Evolutionary conservation across 2,888 invertebrate genomes (phyloP).

Genomic region (Seira musarum): DNA sequence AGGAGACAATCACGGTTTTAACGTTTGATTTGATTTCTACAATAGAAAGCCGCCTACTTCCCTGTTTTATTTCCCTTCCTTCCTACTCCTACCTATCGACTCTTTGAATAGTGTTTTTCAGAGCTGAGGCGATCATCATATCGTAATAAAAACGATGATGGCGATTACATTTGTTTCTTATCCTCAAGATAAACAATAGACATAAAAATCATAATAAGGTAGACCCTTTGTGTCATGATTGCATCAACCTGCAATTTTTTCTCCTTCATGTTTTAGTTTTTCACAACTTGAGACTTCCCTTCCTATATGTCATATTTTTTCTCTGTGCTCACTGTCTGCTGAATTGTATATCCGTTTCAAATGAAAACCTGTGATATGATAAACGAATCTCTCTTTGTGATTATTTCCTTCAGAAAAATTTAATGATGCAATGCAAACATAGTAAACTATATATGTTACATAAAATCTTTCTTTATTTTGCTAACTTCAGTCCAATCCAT

Average conservation of each 20-base stretch:
- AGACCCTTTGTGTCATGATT: neutral
- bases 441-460: neutral
- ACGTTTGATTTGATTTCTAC: too few species aligned
- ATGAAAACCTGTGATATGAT: too few species aligned
- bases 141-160: neutral
- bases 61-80: neutral
- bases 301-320: neutral
- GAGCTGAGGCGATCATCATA: neutral
- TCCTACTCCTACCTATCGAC: neutral
- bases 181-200: neutral
- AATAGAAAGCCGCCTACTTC: neutral
- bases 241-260: neutral
- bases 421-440: neutral
- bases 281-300: neutral
- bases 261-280: neutral
- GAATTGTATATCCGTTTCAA: neutral
- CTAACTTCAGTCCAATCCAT: too few species aligned
- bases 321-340: neutral
- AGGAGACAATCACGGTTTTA: too few species aligned
- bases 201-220: neutral
- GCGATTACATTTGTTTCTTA: neutral
- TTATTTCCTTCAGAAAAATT: too few species aligned
- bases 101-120: too few species aligned
- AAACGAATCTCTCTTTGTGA: too few species aligned
- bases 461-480: too few species aligned